Base-by-base conservation (phyloP, 2,888 invertebrate species). In the Capitulum mitella region DNA sequence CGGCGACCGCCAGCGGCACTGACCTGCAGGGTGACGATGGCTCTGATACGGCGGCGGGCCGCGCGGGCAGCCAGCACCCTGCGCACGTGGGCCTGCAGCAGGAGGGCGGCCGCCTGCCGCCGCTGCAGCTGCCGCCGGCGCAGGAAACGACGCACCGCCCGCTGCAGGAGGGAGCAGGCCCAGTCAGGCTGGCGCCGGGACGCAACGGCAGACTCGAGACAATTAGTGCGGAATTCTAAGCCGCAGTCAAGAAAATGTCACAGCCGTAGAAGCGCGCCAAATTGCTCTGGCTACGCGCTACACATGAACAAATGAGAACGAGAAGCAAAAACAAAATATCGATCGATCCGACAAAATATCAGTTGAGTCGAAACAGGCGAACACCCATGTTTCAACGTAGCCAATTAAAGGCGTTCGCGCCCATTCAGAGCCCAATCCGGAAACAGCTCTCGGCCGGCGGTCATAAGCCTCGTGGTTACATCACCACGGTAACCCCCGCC, bases 1-100 rank as follows among this genome's bases (percentile, higher is more conserved):
- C n/a, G n/a, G n/a, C n/a, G n/a, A n/a, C n/a, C n/a, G n/a, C n/a
- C n/a, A n/a, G n/a, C n/a, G n/a, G n/a, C n/a, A n/a, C 70, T 37
- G 22, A 70, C 70, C 70, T 70, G 70, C 22, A 70, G n/a, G 22
- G 70, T 70, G 37, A 70, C 70, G 70, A 37, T 37, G 3, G 70
- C 70, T 14, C 22, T 2, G 6, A 19, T 37, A 0, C 26, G 70
- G 8, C 37, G 70, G 3, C 19, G 37, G 3, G 70, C 70, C 5
- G 37, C 37, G 26, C 70, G 70, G 22, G 5, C 19, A 0, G 37
- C 70, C 70, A 70, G 70, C 70, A 6, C 0, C 3, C 70, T 37
- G 5, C 70, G 70, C 37, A 10, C 34, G 3, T 16, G 22, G 22
- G 3, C 0, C 70, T 70, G 70, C 0, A 70, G 70, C 37, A 37